Evolutionary conservation across 2,888 invertebrate genomes (phyloP).

Genomic region (Apodemia hepburni): DNA sequence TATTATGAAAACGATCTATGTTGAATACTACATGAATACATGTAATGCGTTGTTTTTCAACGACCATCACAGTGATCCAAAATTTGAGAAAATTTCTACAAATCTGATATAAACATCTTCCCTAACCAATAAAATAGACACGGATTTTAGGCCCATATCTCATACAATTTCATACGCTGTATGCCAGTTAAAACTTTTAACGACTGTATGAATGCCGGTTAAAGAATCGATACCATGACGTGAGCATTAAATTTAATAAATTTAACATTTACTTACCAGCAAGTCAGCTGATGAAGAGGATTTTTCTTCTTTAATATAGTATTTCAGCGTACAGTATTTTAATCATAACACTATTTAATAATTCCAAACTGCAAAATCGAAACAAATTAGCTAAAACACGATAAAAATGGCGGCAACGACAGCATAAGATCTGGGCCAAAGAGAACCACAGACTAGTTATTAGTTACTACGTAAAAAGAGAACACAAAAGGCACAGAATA

Average conservation of each 20-base stretch:
- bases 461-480: too few species aligned
- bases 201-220: not conserved
- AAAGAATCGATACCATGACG: constrained; percentile 13
- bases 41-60: not conserved
- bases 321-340: not conserved
- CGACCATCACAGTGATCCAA: not conserved
- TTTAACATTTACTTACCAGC: not conserved
- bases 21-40: not conserved
- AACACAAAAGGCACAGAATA: too few species aligned
- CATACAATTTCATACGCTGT: not conserved
- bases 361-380: constrained; percentile 9
- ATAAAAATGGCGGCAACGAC: constrained; percentile 66
- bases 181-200: not conserved
- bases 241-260: constrained; percentile 7
- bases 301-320: not conserved
- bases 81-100: not conserved
- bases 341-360: not conserved
- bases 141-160: not conserved
- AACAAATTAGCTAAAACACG: constrained; percentile 29
- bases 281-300: not conserved
- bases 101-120: not conserved
- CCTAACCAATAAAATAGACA: not conserved
- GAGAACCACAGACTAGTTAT: too few species aligned
- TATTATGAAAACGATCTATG: not conserved
- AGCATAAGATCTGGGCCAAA: constrained; percentile 26